Conservation (phyloP, 2,113 vertebrate genomes). For the Parus major region DNA sequence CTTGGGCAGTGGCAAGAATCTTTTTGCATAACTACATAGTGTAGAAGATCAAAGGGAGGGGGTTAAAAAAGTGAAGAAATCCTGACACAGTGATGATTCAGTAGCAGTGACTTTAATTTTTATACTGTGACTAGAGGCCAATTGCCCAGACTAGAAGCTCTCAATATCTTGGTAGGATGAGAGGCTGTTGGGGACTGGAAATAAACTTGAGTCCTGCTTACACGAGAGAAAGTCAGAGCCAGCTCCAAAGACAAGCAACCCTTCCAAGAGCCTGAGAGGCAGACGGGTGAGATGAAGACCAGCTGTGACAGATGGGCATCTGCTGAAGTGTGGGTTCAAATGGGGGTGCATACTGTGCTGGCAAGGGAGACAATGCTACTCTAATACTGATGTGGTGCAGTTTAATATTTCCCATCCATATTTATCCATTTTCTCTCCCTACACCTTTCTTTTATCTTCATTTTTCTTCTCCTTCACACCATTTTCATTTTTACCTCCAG, state of each 20-base stretch:
- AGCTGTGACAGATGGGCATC: neutral
- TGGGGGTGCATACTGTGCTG: neutral
- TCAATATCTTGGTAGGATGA: neutral
- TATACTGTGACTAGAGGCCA: neutral
- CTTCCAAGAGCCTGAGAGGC: neutral
- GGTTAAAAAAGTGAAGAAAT: neutral
- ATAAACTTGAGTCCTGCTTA: neutral
- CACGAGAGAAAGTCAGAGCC: neutral
- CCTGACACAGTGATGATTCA: neutral
- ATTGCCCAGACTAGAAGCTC: neutral
- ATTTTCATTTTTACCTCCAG: neutral
- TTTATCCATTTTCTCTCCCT: neutral
- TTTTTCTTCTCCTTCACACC: neutral
- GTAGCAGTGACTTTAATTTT: neutral
- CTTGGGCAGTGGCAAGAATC: neutral
- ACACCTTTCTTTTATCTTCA: neutral
- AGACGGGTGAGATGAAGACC: neutral
- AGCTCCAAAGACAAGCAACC: neutral
- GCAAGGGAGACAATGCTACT: neutral
- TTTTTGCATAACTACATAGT: neutral
- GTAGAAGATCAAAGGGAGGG: neutral
- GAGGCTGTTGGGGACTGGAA: neutral
- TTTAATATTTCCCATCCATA: neutral
- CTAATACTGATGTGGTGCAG: neutral
- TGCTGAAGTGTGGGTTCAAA: neutral